These are phyloP conservation scores for Protaetia brevitarsis DNA, from an alignment of 1,140 invertebrate species.

Conservation along the genomic window DNA sequence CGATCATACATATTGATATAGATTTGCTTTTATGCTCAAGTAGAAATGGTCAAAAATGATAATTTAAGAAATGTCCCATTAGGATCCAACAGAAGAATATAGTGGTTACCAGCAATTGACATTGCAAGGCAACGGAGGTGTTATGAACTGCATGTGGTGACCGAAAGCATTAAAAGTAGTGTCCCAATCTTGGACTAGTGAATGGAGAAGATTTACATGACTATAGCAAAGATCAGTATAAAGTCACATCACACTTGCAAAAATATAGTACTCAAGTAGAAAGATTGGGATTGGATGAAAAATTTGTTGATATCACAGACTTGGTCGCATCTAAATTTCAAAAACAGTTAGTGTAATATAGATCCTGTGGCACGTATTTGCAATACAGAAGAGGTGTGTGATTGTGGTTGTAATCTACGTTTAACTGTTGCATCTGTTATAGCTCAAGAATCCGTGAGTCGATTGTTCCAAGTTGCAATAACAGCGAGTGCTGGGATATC, in stretches of 20 bases:
- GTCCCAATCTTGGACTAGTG: constrained; percentile 65
- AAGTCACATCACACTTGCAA: constrained; percentile 64
- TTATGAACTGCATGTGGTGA: constrained; percentile 71
- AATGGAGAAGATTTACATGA: constrained; percentile 74
- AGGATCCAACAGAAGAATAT: constrained; percentile 78
- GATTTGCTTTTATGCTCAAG: constrained; percentile 83
- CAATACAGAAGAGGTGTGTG: constrained; percentile 58
- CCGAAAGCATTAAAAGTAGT: constrained; percentile 64
- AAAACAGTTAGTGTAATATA: constrained; percentile 42
- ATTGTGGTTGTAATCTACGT: constrained; percentile 67
- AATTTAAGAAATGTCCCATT: constrained; percentile 61
- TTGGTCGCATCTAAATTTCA: constrained; percentile 58
- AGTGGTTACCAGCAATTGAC: constrained; percentile 79
- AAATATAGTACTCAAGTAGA: constrained; percentile 68
- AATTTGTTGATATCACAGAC: constrained; percentile 71
- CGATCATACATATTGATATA: constrained; percentile 73
- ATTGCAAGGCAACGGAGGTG: constrained; percentile 65
- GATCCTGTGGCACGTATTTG: constrained; percentile 57
- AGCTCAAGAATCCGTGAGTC: constrained; percentile 67
- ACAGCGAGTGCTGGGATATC: constrained; percentile 79
- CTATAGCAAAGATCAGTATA: constrained; percentile 67
- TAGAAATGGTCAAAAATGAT: constrained; percentile 71
- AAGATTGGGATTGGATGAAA: constrained; percentile 77
- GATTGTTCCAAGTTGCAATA: constrained; percentile 67
- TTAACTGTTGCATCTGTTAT: constrained; percentile 65